Base-by-base conservation (phyloP, 2,113 vertebrate genomes). In the Equus przewalskii region DNA sequence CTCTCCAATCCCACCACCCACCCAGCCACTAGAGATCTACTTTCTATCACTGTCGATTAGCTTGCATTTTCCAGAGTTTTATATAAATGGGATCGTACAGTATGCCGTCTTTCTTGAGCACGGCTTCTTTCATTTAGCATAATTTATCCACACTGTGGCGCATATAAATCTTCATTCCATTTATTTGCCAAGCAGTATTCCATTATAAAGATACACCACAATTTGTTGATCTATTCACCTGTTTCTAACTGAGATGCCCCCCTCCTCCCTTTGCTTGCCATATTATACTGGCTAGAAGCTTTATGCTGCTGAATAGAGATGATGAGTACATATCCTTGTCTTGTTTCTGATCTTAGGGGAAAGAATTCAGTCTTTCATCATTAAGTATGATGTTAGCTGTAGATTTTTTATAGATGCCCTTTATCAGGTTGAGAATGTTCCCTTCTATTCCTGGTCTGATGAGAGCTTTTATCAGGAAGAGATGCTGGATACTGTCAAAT, bases 391-490 rank as follows among this genome's bases (percentile, higher is more conserved):
- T 18, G 51, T 82, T 70, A n/a, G 51, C 78, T 91, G 36, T 26
- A 72, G 78, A 72, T 60, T 82, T 69, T 81, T 91, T 76, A 91
- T 0, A 81, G 64, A 81, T 73, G 33, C 15, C 33, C 15, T 83
- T 36, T 28, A 81, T 26, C 49, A 70, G 76, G 64, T 46, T 91
- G 64, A 54, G 46, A 90, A 30, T 54, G 75, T 90, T 79, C 12
- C 33, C 60, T 70, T 58, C 36, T 83, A 46, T 64, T 64, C 26
- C 58, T 44, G 30, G 60, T 81, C 19, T 80, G 62, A 7, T 69
- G n/a, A 87, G 58, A 26, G 75, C 44, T 79, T 69, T 69, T 69
- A 69, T 80, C 26, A 91, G 89, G 76, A 91, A 70, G 64, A 81
- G 51, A 69, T n/a, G 26, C 24, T 70, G 46, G 58, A 54, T 90